These are phyloP conservation scores for Lasioglossum calceatum DNA, from an alignment of 2,888 invertebrate genomes.

Conservation along the genomic window DNA sequence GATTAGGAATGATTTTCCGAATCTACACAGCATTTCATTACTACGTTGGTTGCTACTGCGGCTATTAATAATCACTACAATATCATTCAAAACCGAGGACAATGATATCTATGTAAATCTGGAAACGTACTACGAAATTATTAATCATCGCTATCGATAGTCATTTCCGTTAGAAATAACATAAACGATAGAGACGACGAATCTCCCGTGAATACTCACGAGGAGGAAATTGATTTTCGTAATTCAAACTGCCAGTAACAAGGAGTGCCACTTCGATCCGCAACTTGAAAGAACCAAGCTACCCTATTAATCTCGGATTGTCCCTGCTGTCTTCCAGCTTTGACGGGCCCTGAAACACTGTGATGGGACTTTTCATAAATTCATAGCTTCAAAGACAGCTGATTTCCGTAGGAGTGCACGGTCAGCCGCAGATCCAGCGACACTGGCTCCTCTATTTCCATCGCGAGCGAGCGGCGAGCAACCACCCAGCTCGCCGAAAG, in stretches of 20 bases:
- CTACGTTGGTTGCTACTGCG: background rate
- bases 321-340: background rate
- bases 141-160: background rate
- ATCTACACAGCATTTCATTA: background rate
- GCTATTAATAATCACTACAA: background rate
- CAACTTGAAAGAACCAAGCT: background rate
- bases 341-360: background rate
- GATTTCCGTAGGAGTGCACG: background rate
- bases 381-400: too few species aligned
- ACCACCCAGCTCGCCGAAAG: slow-evolving; percentile 15
- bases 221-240: background rate
- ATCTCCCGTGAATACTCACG: background rate
- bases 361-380: background rate
- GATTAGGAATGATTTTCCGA: background rate
- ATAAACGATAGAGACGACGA: background rate
- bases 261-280: background rate
- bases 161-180: background rate
- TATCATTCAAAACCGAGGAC: background rate
- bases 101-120: background rate
- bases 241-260: background rate
- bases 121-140: background rate
- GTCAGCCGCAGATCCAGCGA: background rate
- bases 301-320: background rate
- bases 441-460: slow-evolving; percentile 6
- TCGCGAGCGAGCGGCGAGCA: background rate